Conservation (phyloP, 2,113 vertebrate species). For the Rhegmatorhina hoffmannsi region DNA sequence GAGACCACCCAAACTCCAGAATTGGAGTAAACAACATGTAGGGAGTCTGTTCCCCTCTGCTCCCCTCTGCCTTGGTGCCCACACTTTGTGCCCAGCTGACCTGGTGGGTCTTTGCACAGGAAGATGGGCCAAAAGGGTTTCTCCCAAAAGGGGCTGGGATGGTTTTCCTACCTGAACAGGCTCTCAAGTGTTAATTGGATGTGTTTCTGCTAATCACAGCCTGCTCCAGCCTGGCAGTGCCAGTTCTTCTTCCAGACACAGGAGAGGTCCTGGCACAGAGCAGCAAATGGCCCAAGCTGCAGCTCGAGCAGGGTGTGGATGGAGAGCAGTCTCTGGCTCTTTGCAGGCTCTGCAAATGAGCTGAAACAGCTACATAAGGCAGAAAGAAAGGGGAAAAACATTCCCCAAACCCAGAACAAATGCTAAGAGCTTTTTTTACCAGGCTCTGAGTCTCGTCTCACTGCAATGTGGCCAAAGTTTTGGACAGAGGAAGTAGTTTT, state of each 20-base stretch:
- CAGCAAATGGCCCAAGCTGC: background rate
- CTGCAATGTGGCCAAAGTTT: background rate
- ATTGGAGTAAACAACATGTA: fast-evolving
- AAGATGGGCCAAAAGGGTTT: background rate
- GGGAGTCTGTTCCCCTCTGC: background rate
- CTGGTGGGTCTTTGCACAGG: background rate
- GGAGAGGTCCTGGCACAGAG: slow-evolving; percentile 32
- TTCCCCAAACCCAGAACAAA: background rate
- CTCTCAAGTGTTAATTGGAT: slow-evolving; percentile 29
- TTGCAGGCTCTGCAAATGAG: background rate
- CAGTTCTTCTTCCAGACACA: slow-evolving; percentile 15
- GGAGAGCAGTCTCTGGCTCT: background rate
- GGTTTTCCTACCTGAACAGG: background rate
- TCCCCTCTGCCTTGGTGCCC: background rate
- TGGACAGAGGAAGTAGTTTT: background rate
- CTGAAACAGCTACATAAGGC: background rate
- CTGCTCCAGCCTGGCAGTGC: background rate
- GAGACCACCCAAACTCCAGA: background rate
- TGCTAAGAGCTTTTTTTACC: background rate
- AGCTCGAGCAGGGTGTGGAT: background rate
- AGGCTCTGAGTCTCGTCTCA: background rate
- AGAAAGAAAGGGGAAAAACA: background rate
- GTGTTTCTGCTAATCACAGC: background rate
- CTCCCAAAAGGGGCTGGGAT: background rate
- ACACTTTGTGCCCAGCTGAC: fast-evolving